Evolutionary conservation across 2,113 vertebrate species (phyloP), one percentile per base, ranked within the genome.

Genomic region (Porphyrio hochstetteri): DNA sequence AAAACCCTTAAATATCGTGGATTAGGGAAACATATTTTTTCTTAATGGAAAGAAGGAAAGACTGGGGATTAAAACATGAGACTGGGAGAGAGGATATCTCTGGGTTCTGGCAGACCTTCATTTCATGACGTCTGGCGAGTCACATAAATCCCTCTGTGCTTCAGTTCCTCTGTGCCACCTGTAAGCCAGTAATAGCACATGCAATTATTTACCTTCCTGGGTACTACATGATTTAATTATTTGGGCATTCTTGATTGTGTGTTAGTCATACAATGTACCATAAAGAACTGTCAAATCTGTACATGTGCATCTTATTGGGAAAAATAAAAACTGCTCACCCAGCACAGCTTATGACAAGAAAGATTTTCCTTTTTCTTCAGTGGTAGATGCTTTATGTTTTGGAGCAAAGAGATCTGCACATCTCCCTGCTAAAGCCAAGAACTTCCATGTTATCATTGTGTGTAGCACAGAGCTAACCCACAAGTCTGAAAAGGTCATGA

Each of bases 21-120:
- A 79, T 91, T 87, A 87, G 63, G 44, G 40, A 89, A 92, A 79
- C 88, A 44, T 92, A 89, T 92, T 96, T 93, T 76, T 27, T 53
- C 74, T 87, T 75, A 71, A 88, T 82, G 56, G 53, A 78, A 90
- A 52, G 70, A 79, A 46, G 85, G 68, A 81, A 48, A 21, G 40
- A 44, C 20, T 36, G 75, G 29, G 29, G 86, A 91, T 85, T 93
- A 90, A 91, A 91, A 55, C 67, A 85, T 67, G 75, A 95, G 84
- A 46, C 90, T 33, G 40, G 4, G 2, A 79, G 77, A 93, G 50
- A 79, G 77, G 63, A 23, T 75, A 35, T 61, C 88, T 94, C 69
- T 69, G 59, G 28, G 48, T 53, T 82, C 29, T 87, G 92, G 76
- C 72, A 94, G 83, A 72, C 21, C 57, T 86, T 89, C 55, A 59